Conservation (phyloP, 2,113 vertebrate species). For the Columba janthina region DNA sequence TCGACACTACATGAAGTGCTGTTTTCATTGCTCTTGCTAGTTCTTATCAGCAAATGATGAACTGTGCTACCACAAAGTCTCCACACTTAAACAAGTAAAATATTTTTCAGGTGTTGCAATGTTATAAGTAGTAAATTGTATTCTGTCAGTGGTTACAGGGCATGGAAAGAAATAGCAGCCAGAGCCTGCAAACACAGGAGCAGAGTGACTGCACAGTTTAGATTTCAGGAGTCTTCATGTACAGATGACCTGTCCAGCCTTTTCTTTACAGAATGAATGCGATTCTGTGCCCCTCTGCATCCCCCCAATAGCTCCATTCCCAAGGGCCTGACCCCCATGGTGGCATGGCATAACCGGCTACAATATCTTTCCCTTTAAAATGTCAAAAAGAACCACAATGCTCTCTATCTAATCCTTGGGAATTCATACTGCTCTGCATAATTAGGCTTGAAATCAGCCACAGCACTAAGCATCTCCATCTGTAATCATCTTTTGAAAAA, state of each 20-base stretch:
- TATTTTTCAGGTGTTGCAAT: neutral
- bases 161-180: neutral
- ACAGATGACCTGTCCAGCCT: neutral
- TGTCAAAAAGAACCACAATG: neutral
- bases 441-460: neutral
- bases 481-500: neutral
- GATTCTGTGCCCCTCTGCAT: neutral
- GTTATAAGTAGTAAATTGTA: neutral
- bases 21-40: neutral
- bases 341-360: neutral
- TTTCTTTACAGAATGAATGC: neutral
- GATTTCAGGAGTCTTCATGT: neutral
- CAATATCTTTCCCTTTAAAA: neutral
- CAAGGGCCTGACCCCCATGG: accelerated
- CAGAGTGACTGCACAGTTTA: neutral
- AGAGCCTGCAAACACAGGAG: neutral
- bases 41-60: neutral
- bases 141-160: neutral
- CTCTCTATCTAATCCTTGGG: neutral
- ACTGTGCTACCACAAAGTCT: neutral
- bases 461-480: neutral
- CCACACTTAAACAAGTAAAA: neutral
- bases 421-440: neutral
- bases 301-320: neutral
- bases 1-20: neutral